These are phyloP conservation scores for Palythoa grandiflora DNA, from an alignment of 92 coral and sea anemone genomes.

Conservation along the genomic window DNA sequence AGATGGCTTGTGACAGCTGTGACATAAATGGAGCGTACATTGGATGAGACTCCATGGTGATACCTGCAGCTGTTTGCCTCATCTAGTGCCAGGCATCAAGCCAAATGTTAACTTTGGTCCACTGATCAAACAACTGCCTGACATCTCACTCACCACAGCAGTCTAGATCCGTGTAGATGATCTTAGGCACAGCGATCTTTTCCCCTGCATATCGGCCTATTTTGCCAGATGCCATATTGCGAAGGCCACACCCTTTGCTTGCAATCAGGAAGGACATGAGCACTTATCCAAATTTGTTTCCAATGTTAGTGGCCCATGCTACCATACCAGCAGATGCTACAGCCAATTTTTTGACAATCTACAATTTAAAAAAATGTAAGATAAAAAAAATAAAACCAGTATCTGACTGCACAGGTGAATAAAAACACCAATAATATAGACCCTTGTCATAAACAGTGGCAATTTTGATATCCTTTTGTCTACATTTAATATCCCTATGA, in stretches of 20 bases:
- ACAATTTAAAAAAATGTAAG: neutral
- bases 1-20: neutral
- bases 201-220: neutral
- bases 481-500: too few relatives aligned
- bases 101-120: neutral
- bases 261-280: neutral
- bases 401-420: too few relatives aligned
- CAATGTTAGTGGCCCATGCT: neutral
- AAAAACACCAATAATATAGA: too few relatives aligned
- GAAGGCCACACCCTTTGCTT: neutral
- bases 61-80: neutral
- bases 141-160: neutral
- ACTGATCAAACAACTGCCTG: neutral
- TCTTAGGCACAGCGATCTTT: neutral
- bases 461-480: too few relatives aligned
- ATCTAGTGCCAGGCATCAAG: neutral
- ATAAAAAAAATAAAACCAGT: too few relatives aligned
- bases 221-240: neutral
- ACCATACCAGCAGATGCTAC: neutral
- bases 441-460: too few relatives aligned
- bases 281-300: neutral
- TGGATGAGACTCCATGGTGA: neutral
- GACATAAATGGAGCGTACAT: neutral
- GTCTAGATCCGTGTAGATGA: neutral
- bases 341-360: neutral